Evolutionary conservation across 2,113 vertebrate genomes (phyloP), one percentile per base, ranked within the genome.

Genomic region (Entomyzon cyanotis): DNA sequence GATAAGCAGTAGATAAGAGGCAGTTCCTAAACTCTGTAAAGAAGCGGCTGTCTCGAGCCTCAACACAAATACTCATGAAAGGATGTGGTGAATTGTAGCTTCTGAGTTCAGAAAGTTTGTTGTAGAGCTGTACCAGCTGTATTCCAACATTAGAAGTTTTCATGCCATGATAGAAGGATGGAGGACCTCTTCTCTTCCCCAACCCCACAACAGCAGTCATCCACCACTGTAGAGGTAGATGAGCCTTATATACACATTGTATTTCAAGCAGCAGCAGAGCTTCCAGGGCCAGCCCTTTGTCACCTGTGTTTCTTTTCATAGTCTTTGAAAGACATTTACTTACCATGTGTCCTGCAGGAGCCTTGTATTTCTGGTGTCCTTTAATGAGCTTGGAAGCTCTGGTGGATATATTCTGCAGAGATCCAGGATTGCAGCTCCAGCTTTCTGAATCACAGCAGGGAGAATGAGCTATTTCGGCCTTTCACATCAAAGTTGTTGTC

Each of bases 401-500:
- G 44, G 27, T 50, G 80, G 63, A 44, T 31, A 3, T n/a, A 12
- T 60, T 63, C 49, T 59, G 41, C 74, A 63, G 21, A 74, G 81
- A 65, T 46, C 42, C 84, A 59, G 44, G 53, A 30, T 73, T 89
- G 33, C 15, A 5, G 25, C 81, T 90, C 70, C 4, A 7, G 37
- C 44, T 88, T 81, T 87, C 58, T 46, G 60, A 89, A 37, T 84
- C 52, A 22, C 56, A 84, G 52, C 68, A 44, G 56, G 68, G 50
- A 91, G 47, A 93, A 70, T 28, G 70, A 68, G 55, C 46, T 55
- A 17, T 83, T 92, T 84, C 0, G 1, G 44, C 73, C 90, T 42
- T 71, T 81, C 64, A 65, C 83, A 88, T 95, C 68, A 71, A 89
- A 89, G 83, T 50, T 85, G 17, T 73, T 84, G 56, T 93, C 60